phyloP scores from a whole-genome alignment of 2,888 invertebrate genomes.

The Agelastica alni region DNA sequence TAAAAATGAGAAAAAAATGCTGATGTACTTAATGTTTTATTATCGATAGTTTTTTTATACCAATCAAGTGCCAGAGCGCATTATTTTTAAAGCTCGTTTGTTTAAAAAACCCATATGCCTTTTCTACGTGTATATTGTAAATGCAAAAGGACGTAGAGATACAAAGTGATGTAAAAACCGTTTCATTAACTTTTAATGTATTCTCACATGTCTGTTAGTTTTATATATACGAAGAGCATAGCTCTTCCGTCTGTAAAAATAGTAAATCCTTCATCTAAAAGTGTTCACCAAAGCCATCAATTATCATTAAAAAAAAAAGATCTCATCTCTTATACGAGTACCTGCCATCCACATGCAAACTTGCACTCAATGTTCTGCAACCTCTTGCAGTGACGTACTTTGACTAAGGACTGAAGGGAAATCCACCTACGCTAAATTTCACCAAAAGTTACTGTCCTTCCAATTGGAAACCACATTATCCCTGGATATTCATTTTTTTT shows the following conservation, averaged over 20 bases:
- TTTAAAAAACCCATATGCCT: neutral
- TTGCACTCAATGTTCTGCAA: conserved; percentile 24
- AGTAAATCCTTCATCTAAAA: conserved; percentile 24
- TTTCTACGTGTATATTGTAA: neutral
- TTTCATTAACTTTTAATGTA: conserved; percentile 20
- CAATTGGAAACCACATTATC: no score
- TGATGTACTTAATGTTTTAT: no score
- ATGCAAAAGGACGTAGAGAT: conserved; percentile 1
- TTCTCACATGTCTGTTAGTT: conserved; percentile 19
- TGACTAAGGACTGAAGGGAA: no score
- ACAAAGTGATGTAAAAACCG: conserved; percentile 8
- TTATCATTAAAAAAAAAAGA: conserved; percentile 23
- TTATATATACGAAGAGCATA: conserved; percentile 13
- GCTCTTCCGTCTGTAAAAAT: conserved; percentile 19
- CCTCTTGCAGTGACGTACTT: conserved; percentile 6
- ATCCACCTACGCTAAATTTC: no score
- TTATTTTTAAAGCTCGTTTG: no score
- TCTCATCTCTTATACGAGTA: conserved; percentile 17
- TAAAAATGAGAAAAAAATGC: no score
- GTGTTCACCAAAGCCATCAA: conserved; percentile 24
- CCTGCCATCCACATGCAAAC: conserved; percentile 25
- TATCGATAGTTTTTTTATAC: no score
- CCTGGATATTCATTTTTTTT: no score
- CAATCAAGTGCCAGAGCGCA: no score
- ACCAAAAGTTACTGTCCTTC: no score